Evolutionary conservation across 1,140 invertebrate species (phyloP), one percentile per base, ranked within the genome.

Genomic region (Camponotus floridanus): DNA sequence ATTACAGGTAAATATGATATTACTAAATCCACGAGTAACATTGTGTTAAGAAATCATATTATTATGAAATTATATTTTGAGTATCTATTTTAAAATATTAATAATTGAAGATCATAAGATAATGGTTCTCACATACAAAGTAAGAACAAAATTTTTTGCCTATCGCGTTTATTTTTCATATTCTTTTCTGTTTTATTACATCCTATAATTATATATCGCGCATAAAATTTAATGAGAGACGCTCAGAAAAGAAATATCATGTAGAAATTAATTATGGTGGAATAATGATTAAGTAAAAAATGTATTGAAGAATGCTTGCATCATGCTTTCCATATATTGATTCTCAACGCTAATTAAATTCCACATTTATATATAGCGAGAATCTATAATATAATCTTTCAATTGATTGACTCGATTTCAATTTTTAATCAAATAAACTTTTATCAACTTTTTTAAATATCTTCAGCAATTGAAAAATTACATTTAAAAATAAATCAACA

Each of bases 261-360:
- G 48, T 64, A 31, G 18, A 39, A 62, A 78, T 78, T 78, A 78
- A 74, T 74, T 64, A 65, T 31, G 3, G 5, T 45, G 8, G 59
- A 64, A 48, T 11, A 64, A 48, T 64, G 21, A 64, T 45, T 62
- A 78, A 65, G 64, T 31, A 78, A 78, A 74, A 64, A 74, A 31
- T 36, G 13, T 45, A 8, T 48, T 65, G 26, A 15, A 67, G 9
- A n/a, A 42, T 13, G 13, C 9, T 57, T 21, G 42, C 62, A 31
- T 80, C n/a, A 79, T 67, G 48, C 62, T 67, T 80, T 67, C 48
- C 42, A 59, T 31, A 9, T n/a, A 67, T 18, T 51, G 51, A 79
- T 65, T 65, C 45, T n/a, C 45, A 65, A 70, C 51, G 48, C 31
- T 68, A 81, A 81, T 81, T 59, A 80, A 68, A 80, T 21, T 65